A percentile compares a stretch with the other conserved stretches of the same genome.
Evolutionary conservation across 2,888 invertebrate genomes (phyloP).

Genomic region (Rosalia funebris): DNA sequence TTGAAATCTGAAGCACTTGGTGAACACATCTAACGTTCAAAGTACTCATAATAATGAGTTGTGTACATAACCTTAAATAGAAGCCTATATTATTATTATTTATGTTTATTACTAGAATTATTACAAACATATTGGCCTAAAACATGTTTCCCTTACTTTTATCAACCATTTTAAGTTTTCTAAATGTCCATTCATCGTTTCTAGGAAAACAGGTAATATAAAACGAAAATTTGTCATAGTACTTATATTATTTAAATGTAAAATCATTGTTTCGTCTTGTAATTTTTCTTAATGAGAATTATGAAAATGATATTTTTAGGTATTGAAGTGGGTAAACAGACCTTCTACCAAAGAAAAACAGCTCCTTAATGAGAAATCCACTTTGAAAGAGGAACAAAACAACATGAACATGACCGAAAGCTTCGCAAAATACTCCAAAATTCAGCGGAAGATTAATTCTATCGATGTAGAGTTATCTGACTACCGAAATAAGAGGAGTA

Average conservation of each 20-base stretch:
- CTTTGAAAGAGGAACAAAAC: constrained; percentile 66
- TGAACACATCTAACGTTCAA: too few species aligned
- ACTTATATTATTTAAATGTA: too few species aligned
- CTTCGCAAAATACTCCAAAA: constrained; percentile 70
- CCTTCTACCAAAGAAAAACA: constrained; percentile 64
- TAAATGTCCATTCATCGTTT: constrained; percentile 65
- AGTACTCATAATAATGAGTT: too few species aligned
- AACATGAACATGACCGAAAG: constrained; percentile 69
- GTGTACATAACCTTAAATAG: too few species aligned
- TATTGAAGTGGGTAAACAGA: constrained; percentile 65
- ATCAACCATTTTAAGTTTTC: constrained; percentile 64
- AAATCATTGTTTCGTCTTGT: too few species aligned
- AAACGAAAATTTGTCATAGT: neutral
- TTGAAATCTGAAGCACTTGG: too few species aligned
- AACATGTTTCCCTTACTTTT: constrained; percentile 53
- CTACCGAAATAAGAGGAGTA: constrained; percentile 47
- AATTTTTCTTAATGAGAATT: neutral
- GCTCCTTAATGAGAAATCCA: constrained; percentile 62
- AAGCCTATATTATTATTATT: too few species aligned
- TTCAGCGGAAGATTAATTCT: constrained; percentile 69
- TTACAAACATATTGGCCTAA: too few species aligned
- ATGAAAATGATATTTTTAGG: constrained; percentile 57
- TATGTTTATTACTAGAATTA: too few species aligned
- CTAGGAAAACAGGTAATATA: constrained; percentile 64
- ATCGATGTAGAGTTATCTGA: constrained; percentile 66